A percentile compares a stretch with the other conserved stretches of the same genome.
Evolutionary conservation across 2,888 invertebrate genomes (phyloP).

Genomic region (Acleris laterana): DNA sequence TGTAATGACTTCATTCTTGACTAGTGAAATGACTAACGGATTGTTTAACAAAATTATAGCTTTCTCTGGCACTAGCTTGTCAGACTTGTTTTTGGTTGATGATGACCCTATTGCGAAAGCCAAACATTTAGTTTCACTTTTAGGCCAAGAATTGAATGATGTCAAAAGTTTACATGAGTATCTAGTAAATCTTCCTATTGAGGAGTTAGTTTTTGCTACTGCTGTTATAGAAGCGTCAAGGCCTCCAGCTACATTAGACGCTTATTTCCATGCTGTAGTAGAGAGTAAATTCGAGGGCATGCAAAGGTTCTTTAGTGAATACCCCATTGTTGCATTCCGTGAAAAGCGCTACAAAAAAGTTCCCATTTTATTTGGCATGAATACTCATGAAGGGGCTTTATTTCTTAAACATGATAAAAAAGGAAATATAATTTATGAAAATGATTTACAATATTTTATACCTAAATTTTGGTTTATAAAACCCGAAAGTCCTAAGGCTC

Average conservation of each 20-base stretch:
- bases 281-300: constrained; percentile 63
- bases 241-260: constrained; percentile 49
- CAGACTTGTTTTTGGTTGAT: constrained; percentile 61
- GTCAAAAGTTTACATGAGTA: constrained; percentile 53
- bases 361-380: constrained; percentile 56
- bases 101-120: constrained; percentile 64
- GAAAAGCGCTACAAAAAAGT: constrained; percentile 57
- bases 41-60: constrained; percentile 64
- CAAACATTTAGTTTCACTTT: constrained; percentile 50
- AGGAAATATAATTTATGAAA: constrained; percentile 56
- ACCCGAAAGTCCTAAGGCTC: constrained; percentile 44
- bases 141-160: constrained; percentile 56
- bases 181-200: constrained; percentile 52
- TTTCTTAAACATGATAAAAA: constrained; percentile 56
- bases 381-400: constrained; percentile 64
- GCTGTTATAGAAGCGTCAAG: constrained; percentile 54
- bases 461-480: constrained; percentile 55
- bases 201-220: constrained; percentile 61
- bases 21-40: constrained; percentile 61
- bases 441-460: constrained; percentile 59
- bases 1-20: constrained; percentile 55
- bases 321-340: constrained; percentile 53
- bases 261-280: constrained; percentile 63
- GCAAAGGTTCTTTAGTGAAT: constrained; percentile 59
- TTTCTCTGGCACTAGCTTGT: constrained; percentile 62